Conservation (phyloP, 1,140 invertebrate species). For the Aphis gossypii region DNA sequence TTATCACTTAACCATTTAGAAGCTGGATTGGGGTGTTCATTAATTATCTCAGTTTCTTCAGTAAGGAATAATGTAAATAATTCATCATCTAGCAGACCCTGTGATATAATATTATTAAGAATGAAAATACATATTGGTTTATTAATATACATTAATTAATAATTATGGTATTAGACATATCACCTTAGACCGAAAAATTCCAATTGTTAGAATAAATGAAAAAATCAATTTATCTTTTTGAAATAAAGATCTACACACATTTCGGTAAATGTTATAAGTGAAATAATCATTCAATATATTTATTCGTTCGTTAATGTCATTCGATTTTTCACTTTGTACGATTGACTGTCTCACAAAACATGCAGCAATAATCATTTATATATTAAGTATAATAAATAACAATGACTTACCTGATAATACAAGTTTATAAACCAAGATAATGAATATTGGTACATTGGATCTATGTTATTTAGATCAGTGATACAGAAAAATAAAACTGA, state of each 20-base stretch:
- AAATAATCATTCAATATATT: constrained; percentile 80
- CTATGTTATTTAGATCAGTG: constrained; percentile 85
- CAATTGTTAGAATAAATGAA: constrained; percentile 82
- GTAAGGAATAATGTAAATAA: constrained; percentile 84
- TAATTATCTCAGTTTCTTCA: constrained; percentile 82
- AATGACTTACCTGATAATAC: constrained; percentile 71
- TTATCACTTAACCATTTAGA: constrained; percentile 84
- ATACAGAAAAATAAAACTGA: constrained; percentile 93
- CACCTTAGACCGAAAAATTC: constrained; percentile 62
- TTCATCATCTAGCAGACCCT: constrained; percentile 74
- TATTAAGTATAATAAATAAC: neutral
- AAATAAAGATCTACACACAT: constrained; percentile 90
- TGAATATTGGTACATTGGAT: constrained; percentile 96
- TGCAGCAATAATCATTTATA: neutral
- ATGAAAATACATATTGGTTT: neutral
- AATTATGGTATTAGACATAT: neutral
- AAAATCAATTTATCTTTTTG: constrained; percentile 95
- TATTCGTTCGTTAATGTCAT: constrained; percentile 72
- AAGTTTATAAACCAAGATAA: constrained; percentile 90
- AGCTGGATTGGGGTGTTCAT: constrained; percentile 77
- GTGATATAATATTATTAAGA: neutral
- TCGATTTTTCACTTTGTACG: constrained; percentile 74
- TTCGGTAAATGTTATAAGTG: constrained; percentile 86
- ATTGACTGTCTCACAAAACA: constrained; percentile 69
- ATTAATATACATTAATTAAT: neutral